Conservation (phyloP, 2,888 invertebrate species). For the Acrobasis consociella region DNA sequence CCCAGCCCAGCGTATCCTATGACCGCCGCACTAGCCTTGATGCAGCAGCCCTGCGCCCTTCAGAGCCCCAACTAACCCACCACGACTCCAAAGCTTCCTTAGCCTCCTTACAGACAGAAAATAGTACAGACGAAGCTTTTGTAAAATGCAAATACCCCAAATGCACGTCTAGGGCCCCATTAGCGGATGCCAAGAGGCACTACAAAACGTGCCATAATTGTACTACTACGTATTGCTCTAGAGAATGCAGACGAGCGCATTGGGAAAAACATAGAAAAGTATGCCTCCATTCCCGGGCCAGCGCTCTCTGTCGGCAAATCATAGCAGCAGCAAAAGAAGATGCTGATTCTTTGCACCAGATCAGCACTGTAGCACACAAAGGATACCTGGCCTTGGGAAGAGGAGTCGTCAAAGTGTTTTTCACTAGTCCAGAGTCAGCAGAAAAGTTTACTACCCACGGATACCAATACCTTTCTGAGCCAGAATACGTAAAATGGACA, state of each 20-base stretch:
- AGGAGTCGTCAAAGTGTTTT: slow-evolving; percentile 95
- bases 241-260: slow-evolving; percentile 94
- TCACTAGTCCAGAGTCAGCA: slow-evolving; percentile 92
- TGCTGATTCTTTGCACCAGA: slow-evolving; percentile 86
- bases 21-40: slow-evolving; percentile 85
- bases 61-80: slow-evolving; percentile 61
- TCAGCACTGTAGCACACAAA: slow-evolving; percentile 92
- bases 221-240: slow-evolving; percentile 96
- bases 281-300: slow-evolving; percentile 95
- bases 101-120: slow-evolving; percentile 73
- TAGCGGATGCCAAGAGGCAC: slow-evolving; percentile 89
- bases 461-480: slow-evolving; percentile 89
- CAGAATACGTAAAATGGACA: slow-evolving; percentile 92
- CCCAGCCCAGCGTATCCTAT: slow-evolving; percentile 59
- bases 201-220: slow-evolving; percentile 98
- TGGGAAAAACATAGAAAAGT: slow-evolving; percentile 97
- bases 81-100: slow-evolving; percentile 74
- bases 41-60: slow-evolving; percentile 62
- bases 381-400: slow-evolving; percentile 93
- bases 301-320: slow-evolving; percentile 93
- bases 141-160: slow-evolving; percentile 91
- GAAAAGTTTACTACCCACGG: slow-evolving; percentile 92
- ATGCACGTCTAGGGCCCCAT: slow-evolving; percentile 87
- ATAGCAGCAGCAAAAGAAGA: slow-evolving; percentile 92
- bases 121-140: slow-evolving; percentile 78